phyloP scores from a whole-genome alignment of 2,797 vertebrate genomes.

The Lepilemur ruficaudatus region DNA sequence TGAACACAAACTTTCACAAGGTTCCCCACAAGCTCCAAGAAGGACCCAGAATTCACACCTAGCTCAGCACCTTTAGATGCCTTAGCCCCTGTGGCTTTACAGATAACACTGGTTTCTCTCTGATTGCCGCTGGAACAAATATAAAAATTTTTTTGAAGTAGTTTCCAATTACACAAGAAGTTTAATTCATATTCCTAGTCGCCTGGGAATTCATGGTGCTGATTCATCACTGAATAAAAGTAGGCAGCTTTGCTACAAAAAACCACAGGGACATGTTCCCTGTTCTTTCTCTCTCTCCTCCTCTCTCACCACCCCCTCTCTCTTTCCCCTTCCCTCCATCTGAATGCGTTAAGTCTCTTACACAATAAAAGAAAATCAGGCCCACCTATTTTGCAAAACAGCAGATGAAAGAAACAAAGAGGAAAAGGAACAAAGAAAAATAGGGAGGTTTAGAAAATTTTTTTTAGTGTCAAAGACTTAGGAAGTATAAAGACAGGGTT shows the following conservation, averaged over 20 bases:
- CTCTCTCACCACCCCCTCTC: rapidly evolving
- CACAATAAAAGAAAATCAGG: not conserved
- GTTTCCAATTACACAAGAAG: not conserved
- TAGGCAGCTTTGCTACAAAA: not conserved
- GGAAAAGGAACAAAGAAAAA: not conserved
- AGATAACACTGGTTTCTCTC: not conserved
- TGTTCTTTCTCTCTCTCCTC: too few species aligned
- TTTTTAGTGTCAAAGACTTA: not conserved
- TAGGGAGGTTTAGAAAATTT: not conserved
- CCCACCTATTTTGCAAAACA: not conserved
- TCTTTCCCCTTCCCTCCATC: not conserved
- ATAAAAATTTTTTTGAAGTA: not conserved
- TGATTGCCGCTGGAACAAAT: not conserved
- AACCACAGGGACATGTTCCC: not conserved
- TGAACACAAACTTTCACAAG: not conserved
- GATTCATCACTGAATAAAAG: not conserved
- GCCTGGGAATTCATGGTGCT: not conserved
- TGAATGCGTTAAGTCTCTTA: not conserved
- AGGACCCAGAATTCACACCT: rapidly evolving
- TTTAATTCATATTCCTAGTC: not conserved
- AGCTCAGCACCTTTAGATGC: not conserved
- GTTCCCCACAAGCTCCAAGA: not conserved
- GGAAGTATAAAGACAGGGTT: not conserved
- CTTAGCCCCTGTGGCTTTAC: not conserved
- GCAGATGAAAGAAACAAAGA: not conserved